Conservation (phyloP, 2,888 invertebrate species). For the Dolomedes plantarius region DNA sequence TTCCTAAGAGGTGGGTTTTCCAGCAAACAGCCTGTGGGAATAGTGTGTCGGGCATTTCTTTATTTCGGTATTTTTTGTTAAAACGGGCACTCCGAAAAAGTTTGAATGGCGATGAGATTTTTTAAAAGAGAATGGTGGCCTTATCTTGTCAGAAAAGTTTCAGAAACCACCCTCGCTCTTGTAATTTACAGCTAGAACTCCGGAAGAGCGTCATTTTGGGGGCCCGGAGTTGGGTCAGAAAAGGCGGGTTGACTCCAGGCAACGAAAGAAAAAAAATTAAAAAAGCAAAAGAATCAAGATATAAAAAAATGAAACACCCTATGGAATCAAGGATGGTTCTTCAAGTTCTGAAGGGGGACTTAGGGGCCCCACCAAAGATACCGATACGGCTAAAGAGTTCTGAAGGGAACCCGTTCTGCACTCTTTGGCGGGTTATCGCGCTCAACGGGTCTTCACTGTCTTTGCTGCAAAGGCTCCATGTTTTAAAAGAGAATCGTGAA, state of each 20-base stretch:
- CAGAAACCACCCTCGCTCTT: conserved; percentile 52
- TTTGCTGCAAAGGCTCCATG: too few relatives aligned
- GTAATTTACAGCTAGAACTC: conserved; percentile 62
- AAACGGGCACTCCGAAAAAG: neutral
- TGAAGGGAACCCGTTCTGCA: conserved; percentile 14
- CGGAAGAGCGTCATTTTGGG: conserved; percentile 64
- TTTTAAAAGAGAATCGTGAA: too few relatives aligned
- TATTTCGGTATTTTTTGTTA: neutral
- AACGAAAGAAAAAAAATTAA: too few relatives aligned
- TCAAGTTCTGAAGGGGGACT: conserved; percentile 39
- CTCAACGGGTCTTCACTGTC: too few relatives aligned
- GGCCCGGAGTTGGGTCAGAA: conserved; percentile 58
- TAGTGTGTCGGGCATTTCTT: neutral
- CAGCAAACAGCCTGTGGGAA: conserved; percentile 49
- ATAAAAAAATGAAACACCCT: conserved; percentile 27
- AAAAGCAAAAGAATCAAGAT: neutral
- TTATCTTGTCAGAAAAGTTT: conserved; percentile 63
- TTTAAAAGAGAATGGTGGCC: conserved; percentile 20
- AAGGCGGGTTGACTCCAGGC: neutral
- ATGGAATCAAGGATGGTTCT: conserved; percentile 57
- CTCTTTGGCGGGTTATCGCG: conserved; percentile 52
- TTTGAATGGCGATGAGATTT: conserved; percentile 7
- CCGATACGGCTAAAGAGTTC: conserved; percentile 35
- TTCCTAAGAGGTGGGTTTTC: conserved; percentile 13
- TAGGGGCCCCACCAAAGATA: conserved; percentile 37